Base-by-base conservation (phyloP, 2,797 vertebrate species). In the Amblyopsis hoosieri region DNA sequence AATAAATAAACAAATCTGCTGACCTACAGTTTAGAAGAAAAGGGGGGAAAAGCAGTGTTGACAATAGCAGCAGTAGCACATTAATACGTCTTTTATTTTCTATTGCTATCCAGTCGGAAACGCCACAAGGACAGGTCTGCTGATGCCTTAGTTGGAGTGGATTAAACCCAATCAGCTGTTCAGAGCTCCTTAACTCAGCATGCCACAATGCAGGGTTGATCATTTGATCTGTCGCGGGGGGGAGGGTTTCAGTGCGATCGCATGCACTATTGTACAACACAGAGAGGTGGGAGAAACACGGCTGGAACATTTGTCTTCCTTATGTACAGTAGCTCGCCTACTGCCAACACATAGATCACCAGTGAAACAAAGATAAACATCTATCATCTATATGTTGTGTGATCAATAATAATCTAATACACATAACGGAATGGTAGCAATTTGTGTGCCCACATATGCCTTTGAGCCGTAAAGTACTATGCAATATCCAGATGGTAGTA, bases 61-160 rank as follows among this genome's bases (percentile, higher is more conserved):
- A 85, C 75, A 84, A 79, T 69, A 76, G 70, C 71, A 76, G 60
- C 65, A 68, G 68, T 56, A 58, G 67, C 54, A 64, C 70, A 74
- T 76, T 81, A 80, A 83, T 80, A 82, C 63, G 64, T 62, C 9
- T 67, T 90, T 89, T 81, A 77, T 83, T 88, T 82, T 76, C 55
- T 76, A 66, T 53, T 66, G 59, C 62, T 66, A 54, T 65, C 75
- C 59, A 62, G 57, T 64, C 60, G 75, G 73, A 89, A 89, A 87
- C 84, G 76, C 57, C 52, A 55, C 42, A 12, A 72, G 56, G 76
- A 82, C 69, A 48, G 63, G 72, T 68, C 45, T 54, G 76, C 80
- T 80, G 72, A 83, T 74, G 69, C 80, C 53, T 62, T 76, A 52
- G 74, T 50, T 64, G 13, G 45, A 70, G 19, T 67, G 66, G 78